Evolutionary conservation across 1,140 invertebrate species (phyloP).

Genomic region (Scaptomyza pallida): DNA sequence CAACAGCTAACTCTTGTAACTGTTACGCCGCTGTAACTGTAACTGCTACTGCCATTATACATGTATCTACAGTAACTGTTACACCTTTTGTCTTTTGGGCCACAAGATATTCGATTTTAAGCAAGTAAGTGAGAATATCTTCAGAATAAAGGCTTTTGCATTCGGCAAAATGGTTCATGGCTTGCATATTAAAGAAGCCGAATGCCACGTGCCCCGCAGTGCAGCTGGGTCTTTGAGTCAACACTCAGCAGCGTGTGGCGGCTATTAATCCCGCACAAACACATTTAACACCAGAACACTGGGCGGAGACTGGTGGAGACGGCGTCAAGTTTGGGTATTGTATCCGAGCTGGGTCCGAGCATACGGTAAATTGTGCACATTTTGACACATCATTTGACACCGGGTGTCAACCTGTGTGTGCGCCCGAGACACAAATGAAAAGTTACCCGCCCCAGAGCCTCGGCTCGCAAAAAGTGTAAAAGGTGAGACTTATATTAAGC

Average conservation of each 20-base stretch:
- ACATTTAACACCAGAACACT: slow-evolving; percentile 47
- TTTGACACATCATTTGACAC: slow-evolving; percentile 81
- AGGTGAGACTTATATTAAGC: slow-evolving; percentile 65
- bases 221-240: neutral
- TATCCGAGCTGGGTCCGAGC: slow-evolving; percentile 16
- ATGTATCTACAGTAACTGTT: neutral
- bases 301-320: slow-evolving; percentile 13
- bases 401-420: slow-evolving; percentile 65
- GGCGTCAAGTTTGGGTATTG: slow-evolving; percentile 25
- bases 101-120: neutral
- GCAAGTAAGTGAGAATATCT: neutral
- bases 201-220: slow-evolving; percentile 3
- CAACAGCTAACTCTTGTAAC: too few species aligned
- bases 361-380: slow-evolving; percentile 75
- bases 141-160: neutral
- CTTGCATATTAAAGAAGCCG: slow-evolving; percentile 7
- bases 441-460: slow-evolving; percentile 47
- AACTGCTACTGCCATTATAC: slow-evolving; percentile 1
- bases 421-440: slow-evolving; percentile 71
- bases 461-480: slow-evolving; percentile 41
- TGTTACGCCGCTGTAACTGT: too few species aligned
- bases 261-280: slow-evolving; percentile 74
- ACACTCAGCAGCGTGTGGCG: slow-evolving; percentile 46
- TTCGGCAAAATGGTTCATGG: neutral
- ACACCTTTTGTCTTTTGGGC: neutral